A percentile compares a stretch with the other conserved stretches of the same genome.
Conservation (phyloP, 2,888 invertebrate genomes). For the Plusia festucae region DNA sequence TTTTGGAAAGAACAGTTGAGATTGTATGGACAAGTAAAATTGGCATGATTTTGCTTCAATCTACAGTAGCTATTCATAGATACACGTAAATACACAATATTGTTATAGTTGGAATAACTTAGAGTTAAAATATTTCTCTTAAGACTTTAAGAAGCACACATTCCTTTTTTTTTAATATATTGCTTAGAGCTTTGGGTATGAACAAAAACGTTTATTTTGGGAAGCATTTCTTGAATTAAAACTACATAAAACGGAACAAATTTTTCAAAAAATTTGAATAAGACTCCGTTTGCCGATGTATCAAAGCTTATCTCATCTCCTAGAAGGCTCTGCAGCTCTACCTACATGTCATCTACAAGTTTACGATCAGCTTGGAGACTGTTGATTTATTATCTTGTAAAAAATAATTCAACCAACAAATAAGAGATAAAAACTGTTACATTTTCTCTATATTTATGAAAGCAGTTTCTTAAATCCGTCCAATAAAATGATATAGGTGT, state of each 20-base stretch:
- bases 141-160: too few relatives aligned
- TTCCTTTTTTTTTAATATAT: too few relatives aligned
- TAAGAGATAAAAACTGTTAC: not conserved
- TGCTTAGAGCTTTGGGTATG: too few relatives aligned
- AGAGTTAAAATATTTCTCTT: too few relatives aligned
- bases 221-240: not conserved
- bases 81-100: too few relatives aligned
- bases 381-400: not conserved
- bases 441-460: not conserved
- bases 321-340: not conserved
- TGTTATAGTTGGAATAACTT: too few relatives aligned
- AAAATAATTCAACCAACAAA: not conserved
- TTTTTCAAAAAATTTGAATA: not conserved
- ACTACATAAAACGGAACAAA: not conserved
- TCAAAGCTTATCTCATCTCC: constrained; percentile 1
- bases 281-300: not conserved
- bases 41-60: too few relatives aligned
- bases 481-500: not conserved
- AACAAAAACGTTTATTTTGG: too few relatives aligned
- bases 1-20: too few relatives aligned
- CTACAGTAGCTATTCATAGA: too few relatives aligned
- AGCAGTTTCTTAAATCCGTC: not conserved
- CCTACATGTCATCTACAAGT: constrained; percentile 2
- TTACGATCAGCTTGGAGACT: not conserved
- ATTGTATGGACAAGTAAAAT: too few relatives aligned